Evolutionary conservation across 1,140 invertebrate species (phyloP).

Genomic region (Micrasema minimum): DNA sequence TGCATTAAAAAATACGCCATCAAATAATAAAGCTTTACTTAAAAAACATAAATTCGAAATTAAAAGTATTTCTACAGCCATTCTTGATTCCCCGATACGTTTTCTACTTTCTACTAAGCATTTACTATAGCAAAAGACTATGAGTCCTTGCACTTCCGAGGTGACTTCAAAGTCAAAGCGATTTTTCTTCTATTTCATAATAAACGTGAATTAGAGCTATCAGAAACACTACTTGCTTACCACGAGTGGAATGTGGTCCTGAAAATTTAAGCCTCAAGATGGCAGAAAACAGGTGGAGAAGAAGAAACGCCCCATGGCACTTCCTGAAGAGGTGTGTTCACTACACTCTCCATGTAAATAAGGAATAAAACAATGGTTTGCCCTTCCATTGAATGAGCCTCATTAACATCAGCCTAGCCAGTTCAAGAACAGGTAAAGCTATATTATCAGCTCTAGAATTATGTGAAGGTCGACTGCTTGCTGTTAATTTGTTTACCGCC

Average conservation of each 20-base stretch:
- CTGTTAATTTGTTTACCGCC: constrained; percentile 30
- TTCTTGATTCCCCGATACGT: too few species aligned
- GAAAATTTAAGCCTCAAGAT: background rate
- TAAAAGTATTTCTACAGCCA: too few species aligned
- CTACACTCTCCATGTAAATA: background rate
- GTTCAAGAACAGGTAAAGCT: background rate
- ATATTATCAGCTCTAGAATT: constrained; percentile 6
- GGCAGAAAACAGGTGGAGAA: background rate
- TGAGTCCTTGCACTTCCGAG: too few species aligned
- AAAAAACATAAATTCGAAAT: too few species aligned
- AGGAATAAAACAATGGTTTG: background rate
- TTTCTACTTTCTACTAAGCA: too few species aligned
- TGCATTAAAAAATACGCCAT: too few species aligned
- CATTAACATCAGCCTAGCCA: background rate
- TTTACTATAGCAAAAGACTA: too few species aligned
- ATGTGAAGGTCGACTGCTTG: constrained; percentile 32
- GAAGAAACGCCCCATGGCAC: background rate
- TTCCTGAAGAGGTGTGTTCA: background rate
- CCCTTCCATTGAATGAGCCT: background rate
- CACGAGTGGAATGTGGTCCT: background rate
- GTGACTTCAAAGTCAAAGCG: too few species aligned
- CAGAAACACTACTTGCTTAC: background rate
- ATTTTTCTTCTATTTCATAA: too few species aligned
- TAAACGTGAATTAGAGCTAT: background rate
- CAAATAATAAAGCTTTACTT: too few species aligned